Evolutionary conservation across 2,113 vertebrate genomes (phyloP).

Genomic region (Perognathus longimembris): DNA sequence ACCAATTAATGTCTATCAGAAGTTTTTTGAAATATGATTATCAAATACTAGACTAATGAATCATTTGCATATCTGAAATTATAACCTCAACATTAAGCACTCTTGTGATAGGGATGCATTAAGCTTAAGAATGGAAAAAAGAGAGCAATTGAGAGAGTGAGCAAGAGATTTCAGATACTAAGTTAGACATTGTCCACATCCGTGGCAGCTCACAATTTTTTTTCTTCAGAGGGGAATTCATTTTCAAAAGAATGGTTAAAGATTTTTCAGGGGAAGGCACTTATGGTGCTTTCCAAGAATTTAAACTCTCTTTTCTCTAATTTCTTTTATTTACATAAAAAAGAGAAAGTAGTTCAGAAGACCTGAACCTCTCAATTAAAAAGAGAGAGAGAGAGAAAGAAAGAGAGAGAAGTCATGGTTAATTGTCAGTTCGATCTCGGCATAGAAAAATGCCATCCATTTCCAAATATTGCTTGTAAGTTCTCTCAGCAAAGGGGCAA

Average conservation of each 20-base stretch:
- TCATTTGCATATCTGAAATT: slow-evolving; percentile 78
- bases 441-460: slow-evolving; percentile 68
- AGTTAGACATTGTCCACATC: slow-evolving; percentile 50
- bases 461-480: slow-evolving; percentile 76
- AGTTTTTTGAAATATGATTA: slow-evolving; percentile 78
- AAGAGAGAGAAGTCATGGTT: slow-evolving; percentile 33
- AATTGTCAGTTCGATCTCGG: slow-evolving; percentile 63
- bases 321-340: slow-evolving; percentile 51
- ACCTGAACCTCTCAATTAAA: slow-evolving; percentile 39
- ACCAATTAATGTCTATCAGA: slow-evolving; percentile 78
- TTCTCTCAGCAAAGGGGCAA: slow-evolving; percentile 57
- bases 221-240: slow-evolving; percentile 35
- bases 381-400: not conserved
- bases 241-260: slow-evolving; percentile 68
- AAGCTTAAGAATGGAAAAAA: slow-evolving; percentile 54
- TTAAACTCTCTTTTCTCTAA: slow-evolving; percentile 52
- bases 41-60: slow-evolving; percentile 70
- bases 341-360: slow-evolving; percentile 18
- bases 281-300: slow-evolving; percentile 59
- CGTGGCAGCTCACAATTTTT: slow-evolving; percentile 35
- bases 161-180: slow-evolving; percentile 57
- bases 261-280: slow-evolving; percentile 9
- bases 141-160: not conserved
- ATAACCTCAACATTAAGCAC: slow-evolving; percentile 70
- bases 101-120: slow-evolving; percentile 60